phyloP scores from a whole-genome alignment of 2,113 vertebrate species.

The Austrofundulus limnaeus region DNA sequence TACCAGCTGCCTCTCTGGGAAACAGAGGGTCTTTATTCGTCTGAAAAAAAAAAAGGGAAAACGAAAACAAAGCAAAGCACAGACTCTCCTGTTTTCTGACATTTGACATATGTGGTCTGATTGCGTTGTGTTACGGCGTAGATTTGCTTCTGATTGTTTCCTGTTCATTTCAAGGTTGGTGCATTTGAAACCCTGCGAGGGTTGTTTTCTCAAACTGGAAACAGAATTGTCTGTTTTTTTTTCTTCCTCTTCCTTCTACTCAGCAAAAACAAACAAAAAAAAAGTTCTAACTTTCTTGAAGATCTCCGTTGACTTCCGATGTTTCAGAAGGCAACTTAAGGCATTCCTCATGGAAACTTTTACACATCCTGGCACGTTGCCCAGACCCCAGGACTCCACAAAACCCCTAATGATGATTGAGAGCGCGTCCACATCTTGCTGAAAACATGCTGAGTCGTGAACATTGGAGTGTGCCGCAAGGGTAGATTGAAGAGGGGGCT shows the following conservation, averaged over 20 bases:
- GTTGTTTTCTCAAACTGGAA: constrained; percentile 65
- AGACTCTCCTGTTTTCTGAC: constrained; percentile 59
- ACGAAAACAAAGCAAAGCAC: constrained; percentile 49
- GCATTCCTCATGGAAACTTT: constrained; percentile 94
- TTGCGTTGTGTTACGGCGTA: constrained; percentile 57
- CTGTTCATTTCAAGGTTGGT: constrained; percentile 46
- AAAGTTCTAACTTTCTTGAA: constrained; percentile 67
- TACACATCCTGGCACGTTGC: constrained; percentile 85
- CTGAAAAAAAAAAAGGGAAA: constrained; percentile 61
- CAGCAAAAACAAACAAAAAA: constrained; percentile 44
- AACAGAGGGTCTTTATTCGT: constrained; percentile 72
- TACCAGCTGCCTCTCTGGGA: constrained; percentile 74
- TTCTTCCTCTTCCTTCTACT: constrained; percentile 17
- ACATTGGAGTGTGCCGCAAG: constrained; percentile 73
- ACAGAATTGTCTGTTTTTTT: constrained; percentile 44
- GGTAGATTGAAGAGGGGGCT: constrained; percentile 50
- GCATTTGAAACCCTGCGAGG: constrained; percentile 41
- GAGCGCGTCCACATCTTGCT: constrained; percentile 78
- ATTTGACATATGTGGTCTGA: constrained; percentile 69
- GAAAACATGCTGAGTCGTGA: constrained; percentile 84
- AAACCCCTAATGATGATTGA: constrained; percentile 87
- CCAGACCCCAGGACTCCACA: constrained; percentile 81
- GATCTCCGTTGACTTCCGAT: constrained; percentile 51
- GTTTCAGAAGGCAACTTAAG: constrained; percentile 78
- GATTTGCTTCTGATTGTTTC: constrained; percentile 62